Evolutionary conservation across 2,888 invertebrate species (phyloP), one percentile per base, ranked within the genome.

Genomic region (Meta bourneti): DNA sequence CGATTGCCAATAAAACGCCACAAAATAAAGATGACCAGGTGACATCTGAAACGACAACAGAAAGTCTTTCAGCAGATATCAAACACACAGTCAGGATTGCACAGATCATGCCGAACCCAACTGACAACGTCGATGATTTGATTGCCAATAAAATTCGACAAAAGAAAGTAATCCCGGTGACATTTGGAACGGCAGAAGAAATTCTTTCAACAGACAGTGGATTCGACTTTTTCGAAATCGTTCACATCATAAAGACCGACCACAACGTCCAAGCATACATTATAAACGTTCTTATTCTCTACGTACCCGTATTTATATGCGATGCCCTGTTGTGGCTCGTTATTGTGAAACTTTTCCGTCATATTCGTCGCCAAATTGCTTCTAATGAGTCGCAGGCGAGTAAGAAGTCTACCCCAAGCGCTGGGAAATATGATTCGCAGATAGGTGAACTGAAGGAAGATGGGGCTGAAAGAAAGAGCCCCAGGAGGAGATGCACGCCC

Each of bases 281-380:
- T 5, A 9, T 81, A 13, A 81, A 81, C 70, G 69, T 16, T 16
- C 11, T 81, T 8, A 69, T 81, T 71, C 81, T 81, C 16, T 81
- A 81, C n/a, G 7, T 81, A 8, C 81, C 81, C 13, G 81, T 81
- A 0, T n/a, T 81, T 48, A 71, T 81, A 49, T 81, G 81, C 81
- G 81, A 81, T 49, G 51, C 70, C 16, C 48, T 81, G 16, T 19
- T 81, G 48, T 81, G 81, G 81, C n/a, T 81, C 11, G 81, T 81
- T 7, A 81, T 71, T 19, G 48, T 70, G 7, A 81, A 81, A n/a
- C n/a, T 81, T 9, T 7, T 70, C 1, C 81, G 70, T 19, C 81
- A 81, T 20, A 81, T 81, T 61, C 81, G 70, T 81, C 81, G 81
- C n/a, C 81, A 81, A 49, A 49, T 81, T 16, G 19, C 70, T 70